phyloP scores from a whole-genome alignment of 2,797 vertebrate genomes.

The Bradypus variegatus region DNA sequence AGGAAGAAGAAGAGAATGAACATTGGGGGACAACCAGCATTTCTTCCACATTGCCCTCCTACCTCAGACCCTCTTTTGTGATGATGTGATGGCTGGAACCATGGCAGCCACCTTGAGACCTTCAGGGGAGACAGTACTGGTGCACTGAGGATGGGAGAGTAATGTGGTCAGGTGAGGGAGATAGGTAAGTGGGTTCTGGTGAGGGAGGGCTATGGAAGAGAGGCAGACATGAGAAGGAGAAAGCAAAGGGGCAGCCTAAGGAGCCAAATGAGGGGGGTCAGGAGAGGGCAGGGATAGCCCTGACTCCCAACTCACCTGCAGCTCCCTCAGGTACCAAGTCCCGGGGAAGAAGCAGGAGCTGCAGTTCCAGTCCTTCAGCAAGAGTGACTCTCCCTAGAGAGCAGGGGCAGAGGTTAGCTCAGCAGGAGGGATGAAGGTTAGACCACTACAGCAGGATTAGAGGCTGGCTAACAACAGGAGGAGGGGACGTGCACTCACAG shows the following conservation, averaged over 20 bases:
- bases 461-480: neutral
- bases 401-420: neutral
- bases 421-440: neutral
- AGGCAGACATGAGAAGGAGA: neutral
- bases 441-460: too few species aligned
- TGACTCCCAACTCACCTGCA: neutral
- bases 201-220: neutral
- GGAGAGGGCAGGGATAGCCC: neutral
- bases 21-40: too few species aligned
- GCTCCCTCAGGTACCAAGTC: neutral
- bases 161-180: neutral
- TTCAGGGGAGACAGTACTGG: too few species aligned
- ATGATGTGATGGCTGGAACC: too few species aligned
- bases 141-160: too few species aligned
- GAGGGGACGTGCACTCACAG: too few species aligned
- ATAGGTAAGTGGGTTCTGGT: neutral
- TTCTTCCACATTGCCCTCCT: too few species aligned
- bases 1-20: too few species aligned
- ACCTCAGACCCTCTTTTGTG: too few species aligned
- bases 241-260: neutral
- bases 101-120: too few species aligned
- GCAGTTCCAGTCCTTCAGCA: neutral
- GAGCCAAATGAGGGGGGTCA: rapidly evolving
- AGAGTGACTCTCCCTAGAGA: neutral
- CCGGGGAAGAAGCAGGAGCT: neutral